phyloP scores from a whole-genome alignment of 2,797 vertebrate species.

The Buceros bicornis region DNA sequence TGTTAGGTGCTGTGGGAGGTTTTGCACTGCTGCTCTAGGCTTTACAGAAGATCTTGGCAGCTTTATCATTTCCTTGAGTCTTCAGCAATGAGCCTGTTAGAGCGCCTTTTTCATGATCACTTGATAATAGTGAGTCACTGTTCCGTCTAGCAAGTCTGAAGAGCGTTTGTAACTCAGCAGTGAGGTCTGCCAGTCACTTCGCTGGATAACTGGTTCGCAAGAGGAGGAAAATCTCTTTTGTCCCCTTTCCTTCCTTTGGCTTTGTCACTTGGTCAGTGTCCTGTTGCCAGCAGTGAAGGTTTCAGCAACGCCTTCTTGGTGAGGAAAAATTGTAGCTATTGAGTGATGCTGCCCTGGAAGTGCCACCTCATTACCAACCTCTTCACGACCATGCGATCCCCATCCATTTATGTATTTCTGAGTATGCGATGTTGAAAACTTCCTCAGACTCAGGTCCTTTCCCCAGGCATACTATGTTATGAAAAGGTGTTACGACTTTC shows the following conservation, averaged over 20 bases:
- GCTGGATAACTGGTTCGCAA: neutral
- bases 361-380: neutral
- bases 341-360: neutral
- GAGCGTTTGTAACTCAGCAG: neutral
- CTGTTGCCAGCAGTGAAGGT: neutral
- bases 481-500: neutral
- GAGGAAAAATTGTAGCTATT: neutral
- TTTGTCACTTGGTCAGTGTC: neutral
- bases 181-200: rapidly evolving
- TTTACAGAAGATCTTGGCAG: neutral
- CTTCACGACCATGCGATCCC: neutral
- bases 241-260: neutral
- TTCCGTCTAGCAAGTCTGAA: neutral
- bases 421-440: neutral
- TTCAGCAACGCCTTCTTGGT: neutral
- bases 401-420: neutral
- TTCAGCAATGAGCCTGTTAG: neutral
- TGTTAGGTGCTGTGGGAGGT: neutral
- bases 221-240: neutral
- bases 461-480: neutral
- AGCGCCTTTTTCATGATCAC: neutral
- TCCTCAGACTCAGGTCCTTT: neutral
- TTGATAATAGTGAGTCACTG: neutral
- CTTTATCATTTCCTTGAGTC: neutral
- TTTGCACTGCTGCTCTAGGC: neutral